These are phyloP conservation scores for Drosophila virilis DNA, from an alignment of 1,140 invertebrate genomes.

Conservation along the genomic window DNA sequence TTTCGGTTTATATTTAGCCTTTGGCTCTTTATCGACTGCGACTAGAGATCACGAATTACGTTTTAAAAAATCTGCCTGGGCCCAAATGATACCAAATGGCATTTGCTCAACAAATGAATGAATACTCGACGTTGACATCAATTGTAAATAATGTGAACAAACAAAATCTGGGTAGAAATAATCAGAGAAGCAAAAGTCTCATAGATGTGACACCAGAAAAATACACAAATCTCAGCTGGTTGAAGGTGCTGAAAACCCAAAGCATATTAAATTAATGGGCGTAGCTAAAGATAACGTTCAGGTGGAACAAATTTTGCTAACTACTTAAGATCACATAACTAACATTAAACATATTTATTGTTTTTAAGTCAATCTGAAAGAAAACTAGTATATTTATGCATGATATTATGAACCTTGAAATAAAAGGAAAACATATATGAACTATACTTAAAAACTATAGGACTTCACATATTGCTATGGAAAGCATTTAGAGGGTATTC, in stretches of 20 bases:
- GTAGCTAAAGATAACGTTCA: neutral
- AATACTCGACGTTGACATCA: slow-evolving; percentile 54
- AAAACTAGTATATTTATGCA: too few species aligned
- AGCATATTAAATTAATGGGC: neutral
- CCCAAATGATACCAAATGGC: slow-evolving; percentile 23
- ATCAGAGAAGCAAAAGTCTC: slow-evolving; percentile 19
- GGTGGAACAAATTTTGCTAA: neutral
- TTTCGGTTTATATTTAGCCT: neutral
- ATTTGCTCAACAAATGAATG: slow-evolving; percentile 50
- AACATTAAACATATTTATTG: too few species aligned
- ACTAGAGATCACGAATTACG: neutral
- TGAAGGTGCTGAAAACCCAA: neutral
- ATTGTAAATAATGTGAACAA: slow-evolving; percentile 68
- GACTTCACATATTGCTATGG: too few species aligned
- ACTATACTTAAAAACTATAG: neutral
- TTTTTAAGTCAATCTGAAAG: too few species aligned
- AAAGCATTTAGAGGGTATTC: neutral
- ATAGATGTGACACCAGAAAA: slow-evolving; percentile 28
- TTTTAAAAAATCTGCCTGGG: slow-evolving; percentile 9
- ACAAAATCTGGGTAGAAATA: slow-evolving; percentile 47
- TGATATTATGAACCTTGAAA: too few species aligned
- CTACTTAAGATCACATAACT: too few species aligned
- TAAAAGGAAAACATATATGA: neutral
- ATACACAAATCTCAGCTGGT: neutral
- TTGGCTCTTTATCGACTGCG: neutral